Conservation (phyloP, 1,140 invertebrate genomes). For the Doryteuthis pealeii region DNA sequence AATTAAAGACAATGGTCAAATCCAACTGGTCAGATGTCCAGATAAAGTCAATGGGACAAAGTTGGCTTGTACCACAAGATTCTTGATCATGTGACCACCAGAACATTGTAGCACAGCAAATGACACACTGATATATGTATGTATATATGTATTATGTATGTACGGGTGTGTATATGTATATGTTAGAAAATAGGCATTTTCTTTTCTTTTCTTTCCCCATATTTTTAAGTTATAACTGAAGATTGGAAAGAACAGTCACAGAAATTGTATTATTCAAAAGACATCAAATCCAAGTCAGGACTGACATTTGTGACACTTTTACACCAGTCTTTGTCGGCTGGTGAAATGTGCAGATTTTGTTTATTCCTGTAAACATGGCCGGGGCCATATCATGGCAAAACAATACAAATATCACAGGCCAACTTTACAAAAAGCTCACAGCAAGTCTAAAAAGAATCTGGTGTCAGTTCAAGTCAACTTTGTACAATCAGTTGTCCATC, state of each 20-base stretch:
- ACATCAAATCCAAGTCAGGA: background rate
- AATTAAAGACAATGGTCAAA: too few relatives aligned
- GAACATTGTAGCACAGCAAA: too few relatives aligned
- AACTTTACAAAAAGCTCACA: constrained; percentile 16
- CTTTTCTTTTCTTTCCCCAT: too few relatives aligned
- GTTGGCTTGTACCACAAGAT: too few relatives aligned
- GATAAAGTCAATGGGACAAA: too few relatives aligned
- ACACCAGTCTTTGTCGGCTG: background rate
- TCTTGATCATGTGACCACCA: too few relatives aligned
- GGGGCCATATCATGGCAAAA: constrained; percentile 10
- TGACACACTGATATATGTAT: too few relatives aligned
- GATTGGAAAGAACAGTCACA: background rate
- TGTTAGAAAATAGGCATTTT: too few relatives aligned
- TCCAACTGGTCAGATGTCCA: too few relatives aligned
- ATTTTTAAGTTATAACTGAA: too few relatives aligned
- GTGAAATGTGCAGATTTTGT: background rate
- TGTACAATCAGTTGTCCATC: constrained; percentile 13
- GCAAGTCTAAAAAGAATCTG: constrained; percentile 12
- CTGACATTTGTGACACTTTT: background rate
- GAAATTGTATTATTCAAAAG: constrained; percentile 6
- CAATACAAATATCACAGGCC: constrained; percentile 17
- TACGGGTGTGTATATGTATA: too few relatives aligned
- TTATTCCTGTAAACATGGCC: constrained; percentile 9
- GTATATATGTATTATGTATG: too few relatives aligned
- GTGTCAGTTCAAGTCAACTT: constrained; percentile 3